Evolutionary conservation across 1,140 invertebrate genomes (phyloP).

Genomic region (Gerris buenoi): DNA sequence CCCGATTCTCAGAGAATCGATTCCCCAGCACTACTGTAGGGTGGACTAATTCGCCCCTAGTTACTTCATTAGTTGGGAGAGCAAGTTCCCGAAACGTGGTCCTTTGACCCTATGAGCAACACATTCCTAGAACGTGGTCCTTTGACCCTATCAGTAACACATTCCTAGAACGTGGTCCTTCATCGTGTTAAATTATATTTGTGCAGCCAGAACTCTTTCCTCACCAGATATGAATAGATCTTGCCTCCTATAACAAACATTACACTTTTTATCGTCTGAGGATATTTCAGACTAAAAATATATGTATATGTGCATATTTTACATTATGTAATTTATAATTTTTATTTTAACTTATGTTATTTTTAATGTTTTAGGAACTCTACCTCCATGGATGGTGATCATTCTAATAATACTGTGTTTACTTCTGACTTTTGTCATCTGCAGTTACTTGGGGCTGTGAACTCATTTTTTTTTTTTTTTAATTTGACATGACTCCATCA

Average conservation of each 20-base stretch:
- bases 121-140: no score
- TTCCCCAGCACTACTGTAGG: no score
- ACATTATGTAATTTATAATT: constrained; percentile 11
- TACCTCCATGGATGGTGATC: constrained; percentile 61
- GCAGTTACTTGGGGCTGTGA: constrained; percentile 67
- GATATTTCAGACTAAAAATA: not conserved
- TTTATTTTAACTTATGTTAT: constrained; percentile 13
- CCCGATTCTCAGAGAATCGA: no score
- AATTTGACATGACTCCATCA: no score
- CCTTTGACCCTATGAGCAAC: no score
- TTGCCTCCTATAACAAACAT: no score
- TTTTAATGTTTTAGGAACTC: constrained; percentile 44
- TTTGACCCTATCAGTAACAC: no score
- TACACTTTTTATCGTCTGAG: no score
- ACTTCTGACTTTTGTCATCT: constrained; percentile 56
- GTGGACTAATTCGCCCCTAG: no score
- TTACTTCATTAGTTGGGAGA: no score
- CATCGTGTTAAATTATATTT: not conserved
- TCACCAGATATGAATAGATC: not conserved
- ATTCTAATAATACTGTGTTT: constrained; percentile 53
- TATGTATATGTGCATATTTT: not conserved
- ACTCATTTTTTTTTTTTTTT: constrained; percentile 9
- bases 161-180: no score
- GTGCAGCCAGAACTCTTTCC: constrained; percentile 18
- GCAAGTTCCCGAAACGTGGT: no score